Evolutionary conservation across 2,113 vertebrate species (phyloP), one percentile per base, ranked within the genome.

Genomic region (Cichladusa arquata): DNA sequence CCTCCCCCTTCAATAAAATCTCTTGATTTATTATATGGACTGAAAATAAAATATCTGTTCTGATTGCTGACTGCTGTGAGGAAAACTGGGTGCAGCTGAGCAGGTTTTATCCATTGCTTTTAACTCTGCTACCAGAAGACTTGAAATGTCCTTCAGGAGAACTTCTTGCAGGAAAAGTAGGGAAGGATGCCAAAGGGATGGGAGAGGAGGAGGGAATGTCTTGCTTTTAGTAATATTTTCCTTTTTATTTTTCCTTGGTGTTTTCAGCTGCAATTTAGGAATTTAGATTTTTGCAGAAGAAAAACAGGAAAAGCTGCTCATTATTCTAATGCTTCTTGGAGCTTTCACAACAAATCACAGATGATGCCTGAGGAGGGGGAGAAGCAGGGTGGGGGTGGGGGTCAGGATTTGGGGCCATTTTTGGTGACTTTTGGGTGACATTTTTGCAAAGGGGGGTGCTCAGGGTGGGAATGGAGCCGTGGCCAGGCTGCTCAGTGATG

Each of bases 111-210:
- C 57, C 18, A 3, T 51, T 92, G 57, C 26, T 80, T 87, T 88
- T 74, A 81, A 60, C 47, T 61, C 78, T 81, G 40, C 67, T 90
- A 58, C 62, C 88, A 94, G 73, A 58, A 95, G 91, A 90, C 94
- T 96, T 96, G 82, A 93, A 58, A 45, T 82, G 62, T 51, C 93
- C 94, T 96, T 96, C 73, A 80, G 62, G 87, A 92, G 80, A 81
- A 58, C 67, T 76, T 58, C 61, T 40, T 76, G 62, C 62, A 64
- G 88, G 62, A 74, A 16, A 58, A 74, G 40, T 12, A 58, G 88
- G 77, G 56, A 91, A 87, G 62, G 82, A 24, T 89, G 91, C 91
- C 80, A 67, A 17, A 42, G 70, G 58, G 48, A 44, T 83, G 88
- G 69, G 34, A 76, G 72, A 56, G 19, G 12, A 42, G 50, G 33